Percentiles rank a stretch among this genome's conserved stretches.
These are phyloP conservation scores for Pelochelys cantorii DNA, from an alignment of 2,797 vertebrate species.

Conservation along the genomic window DNA sequence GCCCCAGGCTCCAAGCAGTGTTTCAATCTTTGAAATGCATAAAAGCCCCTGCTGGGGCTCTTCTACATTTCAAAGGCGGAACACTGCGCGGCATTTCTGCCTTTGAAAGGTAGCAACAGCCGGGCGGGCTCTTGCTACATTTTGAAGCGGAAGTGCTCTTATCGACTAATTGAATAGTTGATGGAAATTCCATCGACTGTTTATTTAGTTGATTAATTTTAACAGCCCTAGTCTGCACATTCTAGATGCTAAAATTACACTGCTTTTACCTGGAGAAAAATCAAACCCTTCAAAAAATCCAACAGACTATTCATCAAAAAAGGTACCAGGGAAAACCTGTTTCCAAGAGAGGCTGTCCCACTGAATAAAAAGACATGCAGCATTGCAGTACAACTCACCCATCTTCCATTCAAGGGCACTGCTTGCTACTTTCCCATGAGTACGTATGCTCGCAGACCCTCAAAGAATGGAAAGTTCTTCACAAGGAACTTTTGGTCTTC, in stretches of 20 bases:
- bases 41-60: too few relatives aligned
- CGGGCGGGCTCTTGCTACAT: too few relatives aligned
- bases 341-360: not conserved
- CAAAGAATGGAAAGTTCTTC: not conserved
- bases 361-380: not conserved
- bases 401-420: not conserved
- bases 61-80: too few relatives aligned
- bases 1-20: too few relatives aligned
- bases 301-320: not conserved
- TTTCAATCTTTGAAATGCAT: too few relatives aligned
- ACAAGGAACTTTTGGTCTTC: not conserved
- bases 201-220: too few relatives aligned
- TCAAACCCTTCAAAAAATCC: not conserved
- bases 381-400: not conserved
- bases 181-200: too few relatives aligned
- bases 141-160: too few relatives aligned
- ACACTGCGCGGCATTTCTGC: too few relatives aligned
- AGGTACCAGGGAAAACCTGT: not conserved
- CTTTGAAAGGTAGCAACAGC: too few relatives aligned
- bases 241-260: not conserved
- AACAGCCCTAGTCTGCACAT: not conserved
- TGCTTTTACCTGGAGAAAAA: not conserved
- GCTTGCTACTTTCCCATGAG: not conserved
- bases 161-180: too few relatives aligned
- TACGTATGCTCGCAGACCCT: not conserved